Conservation (phyloP, 2,797 vertebrate genomes). For the Neosalanx taihuensis region DNA sequence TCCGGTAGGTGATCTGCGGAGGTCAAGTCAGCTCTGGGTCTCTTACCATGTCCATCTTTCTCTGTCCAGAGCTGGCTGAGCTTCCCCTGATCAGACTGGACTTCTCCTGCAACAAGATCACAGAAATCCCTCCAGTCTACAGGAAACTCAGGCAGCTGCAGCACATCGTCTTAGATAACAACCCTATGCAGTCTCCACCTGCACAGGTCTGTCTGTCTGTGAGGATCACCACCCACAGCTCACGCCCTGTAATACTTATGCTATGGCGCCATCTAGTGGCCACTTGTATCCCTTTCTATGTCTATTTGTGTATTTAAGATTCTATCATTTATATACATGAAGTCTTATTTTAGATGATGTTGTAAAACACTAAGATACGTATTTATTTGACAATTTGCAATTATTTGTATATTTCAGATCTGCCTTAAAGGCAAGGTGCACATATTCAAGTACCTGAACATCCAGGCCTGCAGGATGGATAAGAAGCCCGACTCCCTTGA, state of each 20-base stretch:
- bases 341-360: too few species aligned
- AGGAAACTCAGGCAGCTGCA: slow-evolving; percentile 92
- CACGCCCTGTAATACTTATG: neutral
- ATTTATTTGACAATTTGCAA: neutral
- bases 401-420: slow-evolving; percentile 79
- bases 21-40: too few species aligned
- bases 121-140: slow-evolving; percentile 91
- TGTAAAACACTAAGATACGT: too few species aligned
- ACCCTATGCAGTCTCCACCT: slow-evolving; percentile 96
- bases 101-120: slow-evolving; percentile 99
- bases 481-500: slow-evolving; percentile 96
- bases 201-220: slow-evolving; percentile 82
- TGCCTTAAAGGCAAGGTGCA: slow-evolving; percentile 98
- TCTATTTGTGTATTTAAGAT: neutral
- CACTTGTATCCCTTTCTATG: neutral
- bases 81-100: slow-evolving; percentile 93
- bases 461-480: slow-evolving; percentile 91
- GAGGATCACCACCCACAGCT: neutral
- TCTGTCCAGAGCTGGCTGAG: slow-evolving; percentile 83
- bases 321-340: neutral
- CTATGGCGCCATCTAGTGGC: neutral
- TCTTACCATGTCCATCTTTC: neutral
- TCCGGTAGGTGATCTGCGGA: too few species aligned
- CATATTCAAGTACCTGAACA: slow-evolving; percentile 98
- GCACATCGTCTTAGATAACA: slow-evolving; percentile 94